A percentile compares a stretch with the other conserved stretches of the same genome.
Conservation (phyloP, 1,140 invertebrate genomes). For the Dinothrombium tinctorium region DNA sequence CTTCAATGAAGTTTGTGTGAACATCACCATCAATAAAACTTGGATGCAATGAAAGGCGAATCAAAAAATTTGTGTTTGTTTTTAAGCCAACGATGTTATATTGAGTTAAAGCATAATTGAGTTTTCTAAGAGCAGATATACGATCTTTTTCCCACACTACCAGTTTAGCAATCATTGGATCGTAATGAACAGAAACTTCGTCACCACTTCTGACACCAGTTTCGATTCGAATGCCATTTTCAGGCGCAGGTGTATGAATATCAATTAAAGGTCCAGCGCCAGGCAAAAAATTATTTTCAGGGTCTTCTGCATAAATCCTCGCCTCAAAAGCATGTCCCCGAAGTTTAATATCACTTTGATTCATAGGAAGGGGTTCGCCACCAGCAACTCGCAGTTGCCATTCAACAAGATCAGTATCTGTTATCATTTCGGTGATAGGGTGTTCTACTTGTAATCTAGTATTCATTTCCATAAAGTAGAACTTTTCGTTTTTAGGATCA, state of each 20-base stretch:
- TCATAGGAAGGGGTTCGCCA: slow-evolving; percentile 55
- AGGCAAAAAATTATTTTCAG: slow-evolving; percentile 64
- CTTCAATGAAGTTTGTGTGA: slow-evolving; percentile 88
- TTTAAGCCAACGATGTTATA: slow-evolving; percentile 81
- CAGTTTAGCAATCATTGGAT: slow-evolving; percentile 98
- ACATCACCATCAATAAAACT: slow-evolving; percentile 67
- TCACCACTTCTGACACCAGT: slow-evolving; percentile 26
- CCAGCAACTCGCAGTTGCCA: slow-evolving; percentile 73
- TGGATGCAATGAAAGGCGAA: slow-evolving; percentile 48
- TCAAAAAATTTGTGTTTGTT: slow-evolving; percentile 86
- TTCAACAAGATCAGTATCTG: slow-evolving; percentile 73
- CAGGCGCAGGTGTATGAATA: neutral
- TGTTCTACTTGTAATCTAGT: slow-evolving; percentile 76
- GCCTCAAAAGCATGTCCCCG: slow-evolving; percentile 34
- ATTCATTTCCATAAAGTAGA: slow-evolving; percentile 99
- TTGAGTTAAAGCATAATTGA: slow-evolving; percentile 45
- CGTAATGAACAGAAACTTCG: slow-evolving; percentile 90
- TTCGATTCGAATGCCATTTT: slow-evolving; percentile 16
- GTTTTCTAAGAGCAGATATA: slow-evolving; percentile 48
- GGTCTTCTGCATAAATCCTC: slow-evolving; percentile 83
- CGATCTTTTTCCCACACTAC: slow-evolving; percentile 79
- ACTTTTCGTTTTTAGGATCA: slow-evolving; percentile 50
- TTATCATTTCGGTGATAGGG: slow-evolving; percentile 94
- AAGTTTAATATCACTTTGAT: slow-evolving; percentile 47
- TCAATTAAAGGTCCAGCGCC: slow-evolving; percentile 30